Evolutionary conservation across 1,140 invertebrate species (phyloP).

Genomic region (Neoseiulus cucumeris): DNA sequence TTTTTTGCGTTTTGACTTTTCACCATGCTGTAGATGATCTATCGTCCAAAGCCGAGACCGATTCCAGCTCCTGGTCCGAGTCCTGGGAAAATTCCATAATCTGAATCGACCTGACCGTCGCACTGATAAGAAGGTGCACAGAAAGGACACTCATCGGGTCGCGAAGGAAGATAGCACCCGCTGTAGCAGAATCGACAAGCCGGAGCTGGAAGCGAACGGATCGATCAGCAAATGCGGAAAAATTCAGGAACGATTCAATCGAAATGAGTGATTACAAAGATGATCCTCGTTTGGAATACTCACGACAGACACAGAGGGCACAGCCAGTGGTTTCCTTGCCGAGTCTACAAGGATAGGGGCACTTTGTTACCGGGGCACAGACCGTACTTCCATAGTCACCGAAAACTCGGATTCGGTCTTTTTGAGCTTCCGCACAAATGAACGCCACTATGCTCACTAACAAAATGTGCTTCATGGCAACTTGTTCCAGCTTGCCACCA

Average conservation of each 20-base stretch:
- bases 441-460: too few species aligned
- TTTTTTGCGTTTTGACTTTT: too few species aligned
- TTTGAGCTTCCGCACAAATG: too few species aligned
- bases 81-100: not conserved
- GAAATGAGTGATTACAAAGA: not conserved
- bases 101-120: not conserved
- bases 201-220: constrained; percentile 5
- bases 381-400: too few species aligned
- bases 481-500: too few species aligned
- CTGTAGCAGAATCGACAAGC: not conserved
- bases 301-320: not conserved
- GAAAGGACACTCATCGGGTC: not conserved
- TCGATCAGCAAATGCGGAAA: too few species aligned
- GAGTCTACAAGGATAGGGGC: not conserved
- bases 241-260: not conserved
- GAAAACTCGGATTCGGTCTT: too few species aligned
- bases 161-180: not conserved
- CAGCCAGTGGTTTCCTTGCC: constrained; percentile 1
- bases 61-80: not conserved
- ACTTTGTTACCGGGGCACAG: not conserved
- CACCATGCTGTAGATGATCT: not conserved
- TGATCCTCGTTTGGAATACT: not conserved
- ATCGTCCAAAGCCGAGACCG: not conserved
- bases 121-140: not conserved
- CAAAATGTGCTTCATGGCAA: too few species aligned